Evolutionary conservation across 2,888 invertebrate genomes (phyloP), one percentile per base, ranked within the genome.

Genomic region (Holacanthella duospinosa): DNA sequence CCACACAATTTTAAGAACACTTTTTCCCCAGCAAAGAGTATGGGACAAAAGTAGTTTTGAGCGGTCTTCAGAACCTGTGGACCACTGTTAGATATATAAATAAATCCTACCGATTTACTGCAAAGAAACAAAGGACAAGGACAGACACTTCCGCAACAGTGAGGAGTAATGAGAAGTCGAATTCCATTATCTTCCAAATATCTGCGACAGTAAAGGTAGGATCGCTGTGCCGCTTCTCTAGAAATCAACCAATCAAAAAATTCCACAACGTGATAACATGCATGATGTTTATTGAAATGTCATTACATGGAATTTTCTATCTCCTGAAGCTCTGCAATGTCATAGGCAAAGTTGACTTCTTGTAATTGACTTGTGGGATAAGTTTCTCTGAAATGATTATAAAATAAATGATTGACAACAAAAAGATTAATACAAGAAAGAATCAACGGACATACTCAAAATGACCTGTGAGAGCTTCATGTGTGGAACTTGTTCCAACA

Each of bases 341-440:
- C 88, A 76, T 90, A 92, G 1, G 94, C 92, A 72, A 95, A 83
- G 71, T 91, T 87, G 3, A 95, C 83, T 77, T 92, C 93, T 74
- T 87, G 84, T 64, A 95, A 87, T 71, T 85, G 85, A 61, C 88
- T 83, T 71, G 89, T 87, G 26, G 93, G 91, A 77, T 94, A 94
- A 61, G 91, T 85, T 75, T 93, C 89, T 69, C 88, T 87, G 77
- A 83, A 85, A 77, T 84, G 86, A 36, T 36, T 59, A 57, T 16
- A 9, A 16, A 36, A 36, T 36, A 16, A 36, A 16, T 36, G 36
- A 36, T 6, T 36, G 36, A 16, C n/a, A n/a, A n/a, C n/a, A n/a
- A n/a, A n/a, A n/a, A n/a, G n/a, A n/a, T n/a, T n/a, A n/a, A n/a
- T n/a, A n/a, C n/a, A n/a, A n/a, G 29, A 59, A 36, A 58, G 56